Percentiles rank a stretch among this genome's conserved stretches.
phyloP scores from a whole-genome alignment of 53 echinoderm and acorn worm species.

The Patiria pectinifera region DNA sequence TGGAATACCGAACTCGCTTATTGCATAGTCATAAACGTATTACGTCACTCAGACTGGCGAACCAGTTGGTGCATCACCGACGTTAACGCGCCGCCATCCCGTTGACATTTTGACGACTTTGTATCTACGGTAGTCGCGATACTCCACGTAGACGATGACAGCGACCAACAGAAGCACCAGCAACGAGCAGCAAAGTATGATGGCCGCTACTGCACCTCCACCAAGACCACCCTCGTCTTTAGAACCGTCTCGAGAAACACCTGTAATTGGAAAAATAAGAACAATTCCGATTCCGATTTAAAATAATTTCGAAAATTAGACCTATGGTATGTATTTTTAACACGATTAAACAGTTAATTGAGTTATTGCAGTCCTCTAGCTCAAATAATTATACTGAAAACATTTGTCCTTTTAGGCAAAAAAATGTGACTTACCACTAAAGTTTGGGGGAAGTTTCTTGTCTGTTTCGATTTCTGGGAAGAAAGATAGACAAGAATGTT shows the following conservation, averaged over 20 bases:
- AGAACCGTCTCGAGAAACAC: neutral
- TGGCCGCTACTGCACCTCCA: constrained; percentile 37
- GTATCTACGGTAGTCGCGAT: constrained; percentile 10
- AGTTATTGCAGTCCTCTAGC: too few species aligned
- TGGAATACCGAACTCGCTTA: too few species aligned
- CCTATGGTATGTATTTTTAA: neutral
- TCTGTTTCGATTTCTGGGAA: neutral
- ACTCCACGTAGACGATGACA: constrained; percentile 2
- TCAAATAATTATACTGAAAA: too few species aligned
- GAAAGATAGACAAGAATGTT: neutral
- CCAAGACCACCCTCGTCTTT: neutral
- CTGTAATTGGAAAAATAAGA: neutral
- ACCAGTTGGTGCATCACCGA: neutral
- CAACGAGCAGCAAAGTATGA: constrained; percentile 29
- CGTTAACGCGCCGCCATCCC: neutral
- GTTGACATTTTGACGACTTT: neutral
- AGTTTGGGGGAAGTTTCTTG: neutral
- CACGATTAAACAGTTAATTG: too few species aligned
- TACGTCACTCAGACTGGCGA: neutral
- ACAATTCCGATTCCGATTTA: neutral
- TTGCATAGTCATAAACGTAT: too few species aligned
- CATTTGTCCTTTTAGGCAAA: too few species aligned
- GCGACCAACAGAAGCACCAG: constrained; percentile 10
- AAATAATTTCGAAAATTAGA: neutral
- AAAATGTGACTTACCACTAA: neutral